These are phyloP conservation scores for Rhogogaster chlorosoma DNA, from an alignment of 2,888 invertebrate species.

Conservation along the genomic window DNA sequence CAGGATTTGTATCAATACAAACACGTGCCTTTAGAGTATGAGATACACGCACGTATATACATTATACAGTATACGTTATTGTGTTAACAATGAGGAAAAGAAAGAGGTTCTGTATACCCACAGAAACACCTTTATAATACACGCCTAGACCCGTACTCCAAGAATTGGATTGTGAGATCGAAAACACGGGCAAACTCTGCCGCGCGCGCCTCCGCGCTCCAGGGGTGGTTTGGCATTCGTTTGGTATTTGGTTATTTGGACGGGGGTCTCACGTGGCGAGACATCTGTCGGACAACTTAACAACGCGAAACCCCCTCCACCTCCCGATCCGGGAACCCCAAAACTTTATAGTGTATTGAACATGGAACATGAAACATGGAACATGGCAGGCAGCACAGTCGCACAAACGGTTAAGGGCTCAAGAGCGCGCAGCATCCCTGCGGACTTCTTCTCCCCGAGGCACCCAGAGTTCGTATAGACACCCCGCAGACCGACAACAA, in stretches of 20 bases:
- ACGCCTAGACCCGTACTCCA: neutral
- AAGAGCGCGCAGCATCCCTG: slow-evolving; percentile 41
- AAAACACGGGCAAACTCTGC: slow-evolving; percentile 19
- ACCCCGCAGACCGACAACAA: slow-evolving; percentile 49
- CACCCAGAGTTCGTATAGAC: slow-evolving; percentile 18
- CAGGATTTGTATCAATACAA: slow-evolving; percentile 24
- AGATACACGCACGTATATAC: neutral
- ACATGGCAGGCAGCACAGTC: neutral
- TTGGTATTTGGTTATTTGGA: slow-evolving; percentile 62
- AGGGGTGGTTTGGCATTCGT: slow-evolving; percentile 43
- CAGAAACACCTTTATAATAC: neutral
- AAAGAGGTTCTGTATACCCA: neutral
- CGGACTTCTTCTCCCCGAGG: slow-evolving; percentile 24
- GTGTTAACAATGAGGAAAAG: neutral
- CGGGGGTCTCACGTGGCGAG: slow-evolving; percentile 74
- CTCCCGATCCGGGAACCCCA: neutral
- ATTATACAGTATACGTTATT: neutral
- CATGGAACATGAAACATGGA: neutral
- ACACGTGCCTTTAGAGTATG: slow-evolving; percentile 9
- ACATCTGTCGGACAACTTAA: slow-evolving; percentile 77
- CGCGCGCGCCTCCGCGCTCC: slow-evolving; percentile 37
- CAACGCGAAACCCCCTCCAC: slow-evolving; percentile 55
- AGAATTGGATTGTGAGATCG: slow-evolving; percentile 40
- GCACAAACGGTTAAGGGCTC: neutral
- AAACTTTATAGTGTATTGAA: neutral